phyloP scores from a whole-genome alignment of 2,888 invertebrate genomes.

The Phlogophora meticulosa region DNA sequence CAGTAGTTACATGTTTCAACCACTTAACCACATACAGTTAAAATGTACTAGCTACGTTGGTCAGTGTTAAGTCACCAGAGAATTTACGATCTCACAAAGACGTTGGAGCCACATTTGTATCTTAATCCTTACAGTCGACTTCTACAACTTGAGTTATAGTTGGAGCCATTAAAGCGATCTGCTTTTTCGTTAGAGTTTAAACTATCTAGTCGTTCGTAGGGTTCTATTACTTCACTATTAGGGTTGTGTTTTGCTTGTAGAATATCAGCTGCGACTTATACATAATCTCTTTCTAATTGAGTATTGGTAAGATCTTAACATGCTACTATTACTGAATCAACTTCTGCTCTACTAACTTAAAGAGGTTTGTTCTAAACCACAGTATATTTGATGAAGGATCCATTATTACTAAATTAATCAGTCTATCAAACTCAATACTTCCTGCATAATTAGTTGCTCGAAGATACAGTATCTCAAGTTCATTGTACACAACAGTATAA shows the following conservation, averaged over 20 bases:
- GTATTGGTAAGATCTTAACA: neutral
- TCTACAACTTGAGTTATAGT: slow-evolving; percentile 28
- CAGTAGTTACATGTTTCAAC: slow-evolving; percentile 15
- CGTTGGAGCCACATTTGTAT: slow-evolving; percentile 23
- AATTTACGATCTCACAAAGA: slow-evolving; percentile 48
- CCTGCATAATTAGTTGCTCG: neutral
- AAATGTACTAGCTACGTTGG: slow-evolving; percentile 47
- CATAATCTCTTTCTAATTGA: neutral
- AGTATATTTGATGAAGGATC: neutral
- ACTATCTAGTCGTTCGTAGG: neutral
- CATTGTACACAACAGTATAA: neutral
- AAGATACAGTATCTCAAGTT: neutral
- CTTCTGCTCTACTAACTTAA: neutral
- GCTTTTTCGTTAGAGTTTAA: slow-evolving; percentile 24
- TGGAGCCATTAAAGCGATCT: slow-evolving; percentile 20
- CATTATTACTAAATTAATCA: neutral
- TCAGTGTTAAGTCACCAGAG: slow-evolving; percentile 46
- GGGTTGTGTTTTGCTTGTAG: neutral
- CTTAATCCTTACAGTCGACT: slow-evolving; percentile 38
- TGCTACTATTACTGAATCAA: neutral
- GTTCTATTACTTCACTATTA: neutral
- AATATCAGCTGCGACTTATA: neutral
- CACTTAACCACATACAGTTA: slow-evolving; percentile 31
- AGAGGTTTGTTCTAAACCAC: neutral
- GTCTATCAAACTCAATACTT: slow-evolving; percentile 10